Evolutionary conservation across 2,888 invertebrate genomes (phyloP), one percentile per base, ranked within the genome.

Genomic region (Cancer borealis): DNA sequence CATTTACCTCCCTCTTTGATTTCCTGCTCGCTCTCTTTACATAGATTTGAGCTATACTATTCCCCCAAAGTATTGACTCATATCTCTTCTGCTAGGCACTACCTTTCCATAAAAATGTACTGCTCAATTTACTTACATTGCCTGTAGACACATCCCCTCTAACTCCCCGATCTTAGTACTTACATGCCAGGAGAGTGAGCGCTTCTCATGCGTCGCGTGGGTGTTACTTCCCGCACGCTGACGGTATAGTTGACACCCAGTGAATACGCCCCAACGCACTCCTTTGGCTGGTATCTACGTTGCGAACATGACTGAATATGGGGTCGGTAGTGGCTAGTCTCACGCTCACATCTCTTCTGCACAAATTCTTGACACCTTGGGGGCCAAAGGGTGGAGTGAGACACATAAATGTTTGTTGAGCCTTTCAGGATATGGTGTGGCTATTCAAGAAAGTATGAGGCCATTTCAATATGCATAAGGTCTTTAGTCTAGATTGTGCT

Each of bases 311-410:
- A 39, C 39, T 39, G 39, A 39, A 39, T 39, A 39, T n/a, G 4
- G 54, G 54, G n/a, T 88, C 54, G 54, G 89, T 87, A 30, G 46
- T 60, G 73, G 26, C 54, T 3, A 95, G 60, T 12, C 10, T 79
- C 92, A 95, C 47, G 14, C 60, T 39, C 14, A 94, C 92, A 0
- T 45, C 49, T 66, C 92, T 10, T 95, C 45, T n/a, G 91, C 95
- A 21, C 91, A 89, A 54, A 95, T 94, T 49, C 94, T 93, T 6
- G 95, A 91, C n/a, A 94, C 93, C 95, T 95, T 87, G 14, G 30
- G 26, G 10, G 30, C 21, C 47, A 54, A 54, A 0, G 47, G 30
- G 14, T 49, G 47, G 6, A 6, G 90, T 49, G 49, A 90, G 39
- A 39, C 39, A 39, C 39, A 39, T 39, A 39, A 39, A 39, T 39